These are phyloP conservation scores for Actenoides lindsayi DNA, from an alignment of 2,113 vertebrate species.

Conservation along the genomic window DNA sequence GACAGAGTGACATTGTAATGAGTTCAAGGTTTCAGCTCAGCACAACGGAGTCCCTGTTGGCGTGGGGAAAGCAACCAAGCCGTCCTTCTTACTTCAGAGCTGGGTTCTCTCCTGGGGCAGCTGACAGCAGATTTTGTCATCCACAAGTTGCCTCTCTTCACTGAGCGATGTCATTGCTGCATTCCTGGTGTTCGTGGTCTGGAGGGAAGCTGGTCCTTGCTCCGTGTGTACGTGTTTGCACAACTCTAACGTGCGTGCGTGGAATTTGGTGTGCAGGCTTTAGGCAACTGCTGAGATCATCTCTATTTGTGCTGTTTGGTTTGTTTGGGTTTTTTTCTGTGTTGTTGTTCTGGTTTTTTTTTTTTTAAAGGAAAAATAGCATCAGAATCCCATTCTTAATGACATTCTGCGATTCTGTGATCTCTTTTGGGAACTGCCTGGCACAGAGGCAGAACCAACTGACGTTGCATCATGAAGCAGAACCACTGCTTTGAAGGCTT, in stretches of 20 bases:
- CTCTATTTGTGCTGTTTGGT: background rate
- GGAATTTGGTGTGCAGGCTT: background rate
- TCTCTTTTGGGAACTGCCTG: background rate
- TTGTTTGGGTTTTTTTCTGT: background rate
- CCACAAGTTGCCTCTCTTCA: background rate
- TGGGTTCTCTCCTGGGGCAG: background rate
- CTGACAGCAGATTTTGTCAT: background rate
- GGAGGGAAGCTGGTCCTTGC: background rate
- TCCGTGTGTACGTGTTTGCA: background rate
- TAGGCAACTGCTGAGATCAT: background rate
- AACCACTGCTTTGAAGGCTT: background rate
- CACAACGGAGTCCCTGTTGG: conserved; percentile 30
- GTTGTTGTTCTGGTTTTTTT: background rate
- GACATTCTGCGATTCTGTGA: background rate
- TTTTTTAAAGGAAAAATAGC: background rate
- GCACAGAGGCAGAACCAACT: background rate
- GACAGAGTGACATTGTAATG: conserved; percentile 63
- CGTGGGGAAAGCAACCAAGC: background rate
- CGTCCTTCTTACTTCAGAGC: background rate
- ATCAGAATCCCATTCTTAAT: no score
- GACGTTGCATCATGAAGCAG: background rate
- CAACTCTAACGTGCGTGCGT: fast-evolving
- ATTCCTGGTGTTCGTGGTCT: background rate
- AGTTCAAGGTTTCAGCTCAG: conserved; percentile 27
- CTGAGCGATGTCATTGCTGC: background rate